A percentile compares a stretch with the other conserved stretches of the same genome.
Evolutionary conservation across 1,140 invertebrate genomes (phyloP).

Genomic region (Rhagoletis zephyria): DNA sequence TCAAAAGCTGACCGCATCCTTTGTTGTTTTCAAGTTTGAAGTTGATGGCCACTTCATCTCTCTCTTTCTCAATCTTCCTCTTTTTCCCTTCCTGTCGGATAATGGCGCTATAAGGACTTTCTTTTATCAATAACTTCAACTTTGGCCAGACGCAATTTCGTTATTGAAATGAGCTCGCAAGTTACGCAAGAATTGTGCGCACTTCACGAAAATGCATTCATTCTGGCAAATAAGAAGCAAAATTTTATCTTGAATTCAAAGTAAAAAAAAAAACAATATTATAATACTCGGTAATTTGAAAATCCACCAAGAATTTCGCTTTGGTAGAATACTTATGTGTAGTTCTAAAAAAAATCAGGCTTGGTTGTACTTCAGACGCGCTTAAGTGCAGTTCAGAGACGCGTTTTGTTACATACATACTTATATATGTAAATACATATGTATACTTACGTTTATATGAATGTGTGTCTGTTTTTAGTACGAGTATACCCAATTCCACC

Average conservation of each 20-base stretch:
- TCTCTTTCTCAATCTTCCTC: too few species aligned
- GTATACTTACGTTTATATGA: too few species aligned
- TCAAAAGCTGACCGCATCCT: constrained; percentile 25
- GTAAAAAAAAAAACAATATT: not conserved
- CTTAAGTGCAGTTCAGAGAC: not conserved
- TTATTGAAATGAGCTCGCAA: constrained; percentile 32
- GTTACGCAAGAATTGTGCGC: not conserved
- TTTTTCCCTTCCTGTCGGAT: not conserved
- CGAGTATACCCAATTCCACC: not conserved
- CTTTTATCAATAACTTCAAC: not conserved
- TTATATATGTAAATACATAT: not conserved
- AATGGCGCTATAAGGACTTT: not conserved
- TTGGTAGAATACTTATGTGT: not conserved
- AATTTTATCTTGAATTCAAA: not conserved
- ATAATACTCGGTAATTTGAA: not conserved
- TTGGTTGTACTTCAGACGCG: not conserved
- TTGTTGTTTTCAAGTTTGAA: constrained; percentile 20
- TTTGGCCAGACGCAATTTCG: constrained; percentile 1
- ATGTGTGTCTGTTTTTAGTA: too few species aligned
- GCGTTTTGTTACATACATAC: not conserved
- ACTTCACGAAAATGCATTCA: constrained; percentile 36
- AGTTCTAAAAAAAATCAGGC: not conserved
- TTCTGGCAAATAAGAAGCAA: not conserved
- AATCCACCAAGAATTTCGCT: not conserved
- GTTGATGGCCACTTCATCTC: not conserved